Evolutionary conservation across 1,140 invertebrate species (phyloP).

Genomic region (Lepidurus arcticus): DNA sequence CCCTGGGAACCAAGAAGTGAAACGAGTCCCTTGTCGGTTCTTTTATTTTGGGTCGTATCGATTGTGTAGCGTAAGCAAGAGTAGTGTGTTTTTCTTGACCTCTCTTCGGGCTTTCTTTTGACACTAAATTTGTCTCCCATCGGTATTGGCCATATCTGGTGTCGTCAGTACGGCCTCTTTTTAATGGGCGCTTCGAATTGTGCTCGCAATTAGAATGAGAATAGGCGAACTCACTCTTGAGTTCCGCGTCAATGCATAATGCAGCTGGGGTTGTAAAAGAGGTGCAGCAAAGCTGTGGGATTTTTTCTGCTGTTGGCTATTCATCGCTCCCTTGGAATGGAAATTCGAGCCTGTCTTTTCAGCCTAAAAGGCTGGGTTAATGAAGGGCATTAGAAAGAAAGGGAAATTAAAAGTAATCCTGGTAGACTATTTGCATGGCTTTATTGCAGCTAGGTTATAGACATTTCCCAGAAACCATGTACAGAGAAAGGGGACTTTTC

Average conservation of each 20-base stretch:
- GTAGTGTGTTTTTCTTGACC: background rate
- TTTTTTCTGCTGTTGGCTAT: background rate
- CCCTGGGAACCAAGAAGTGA: background rate
- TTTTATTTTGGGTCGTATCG: background rate
- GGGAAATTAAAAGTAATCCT: background rate
- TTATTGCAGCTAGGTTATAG: too few relatives aligned
- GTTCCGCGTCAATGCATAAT: background rate
- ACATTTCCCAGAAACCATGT: too few relatives aligned
- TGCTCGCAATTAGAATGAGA: constrained; percentile 10
- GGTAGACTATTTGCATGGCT: background rate
- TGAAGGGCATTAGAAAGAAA: background rate
- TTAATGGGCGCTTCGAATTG: background rate
- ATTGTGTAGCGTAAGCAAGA: background rate
- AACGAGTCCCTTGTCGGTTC: background rate
- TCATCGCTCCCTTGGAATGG: background rate
- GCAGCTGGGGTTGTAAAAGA: background rate
- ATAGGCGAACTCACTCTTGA: background rate
- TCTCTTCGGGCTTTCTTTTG: background rate
- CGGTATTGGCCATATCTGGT: background rate
- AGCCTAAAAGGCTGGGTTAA: background rate
- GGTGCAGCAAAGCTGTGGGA: background rate
- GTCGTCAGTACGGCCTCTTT: background rate
- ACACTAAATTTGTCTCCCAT: background rate
- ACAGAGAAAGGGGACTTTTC: too few relatives aligned
- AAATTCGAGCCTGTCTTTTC: background rate